A percentile compares a stretch with the other conserved stretches of the same genome.
Evolutionary conservation across 2,797 vertebrate genomes (phyloP).

Genomic region (Hipposideros larvatus): DNA sequence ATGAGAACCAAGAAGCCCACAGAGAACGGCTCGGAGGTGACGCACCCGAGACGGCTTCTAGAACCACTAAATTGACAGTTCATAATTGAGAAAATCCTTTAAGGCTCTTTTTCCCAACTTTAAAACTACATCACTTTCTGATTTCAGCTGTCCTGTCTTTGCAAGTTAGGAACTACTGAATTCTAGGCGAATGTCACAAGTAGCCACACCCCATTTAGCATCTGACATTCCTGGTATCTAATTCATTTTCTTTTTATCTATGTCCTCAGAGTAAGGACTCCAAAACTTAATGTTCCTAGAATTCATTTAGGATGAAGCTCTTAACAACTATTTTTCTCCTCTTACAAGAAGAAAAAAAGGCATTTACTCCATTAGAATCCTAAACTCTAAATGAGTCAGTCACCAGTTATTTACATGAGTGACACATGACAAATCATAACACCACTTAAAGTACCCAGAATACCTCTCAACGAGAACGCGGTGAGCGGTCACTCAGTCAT

Average conservation of each 20-base stretch:
- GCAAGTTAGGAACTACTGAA: neutral
- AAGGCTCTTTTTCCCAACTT: neutral
- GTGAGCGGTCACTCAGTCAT: too few relatives aligned
- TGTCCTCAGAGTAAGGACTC: slow-evolving; percentile 34
- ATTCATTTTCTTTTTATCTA: slow-evolving; percentile 52
- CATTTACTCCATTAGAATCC: neutral
- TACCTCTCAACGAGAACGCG: too few relatives aligned
- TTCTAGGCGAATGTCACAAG: neutral
- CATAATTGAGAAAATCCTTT: neutral
- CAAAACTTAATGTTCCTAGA: slow-evolving; percentile 7
- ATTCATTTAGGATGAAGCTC: slow-evolving; percentile 33
- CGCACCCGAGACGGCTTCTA: neutral
- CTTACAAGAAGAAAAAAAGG: neutral
- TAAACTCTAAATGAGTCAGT: neutral
- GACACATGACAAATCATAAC: neutral
- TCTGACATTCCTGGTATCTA: neutral
- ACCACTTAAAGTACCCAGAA: neutral
- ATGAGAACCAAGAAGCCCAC: neutral
- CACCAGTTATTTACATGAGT: neutral
- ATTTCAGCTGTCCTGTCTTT: neutral
- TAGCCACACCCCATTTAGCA: neutral
- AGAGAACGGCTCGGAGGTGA: neutral
- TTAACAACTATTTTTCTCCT: neutral
- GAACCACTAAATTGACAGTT: neutral
- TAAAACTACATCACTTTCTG: neutral